Evolutionary conservation across 2,888 invertebrate species (phyloP).

Genomic region (Gastracanthus pulcherrimus): DNA sequence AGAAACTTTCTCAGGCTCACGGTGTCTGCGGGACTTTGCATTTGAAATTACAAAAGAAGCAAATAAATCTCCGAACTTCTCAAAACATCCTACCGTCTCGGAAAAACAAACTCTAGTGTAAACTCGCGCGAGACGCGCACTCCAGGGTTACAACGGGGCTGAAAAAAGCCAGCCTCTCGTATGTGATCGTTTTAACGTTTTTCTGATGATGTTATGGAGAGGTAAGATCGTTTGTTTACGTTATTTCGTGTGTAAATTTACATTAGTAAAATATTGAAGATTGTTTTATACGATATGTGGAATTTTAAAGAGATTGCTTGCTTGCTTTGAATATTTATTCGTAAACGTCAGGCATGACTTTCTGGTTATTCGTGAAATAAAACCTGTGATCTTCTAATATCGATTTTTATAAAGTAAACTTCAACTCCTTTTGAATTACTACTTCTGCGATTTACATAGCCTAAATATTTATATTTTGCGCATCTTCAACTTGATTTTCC

Average conservation of each 20-base stretch:
- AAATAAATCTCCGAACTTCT: constrained; percentile 25
- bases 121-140: neutral
- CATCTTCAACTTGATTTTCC: neutral
- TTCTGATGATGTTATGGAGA: neutral
- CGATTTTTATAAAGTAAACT: no score
- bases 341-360: no score
- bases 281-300: no score
- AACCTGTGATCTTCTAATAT: no score
- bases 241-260: no score
- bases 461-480: neutral
- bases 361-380: no score
- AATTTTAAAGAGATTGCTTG: no score
- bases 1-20: neutral
- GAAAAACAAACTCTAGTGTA: constrained; percentile 14
- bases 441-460: no score
- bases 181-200: neutral
- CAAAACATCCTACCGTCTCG: constrained; percentile 18
- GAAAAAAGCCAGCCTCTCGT: neutral
- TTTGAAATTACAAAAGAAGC: constrained; percentile 19
- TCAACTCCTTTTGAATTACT: no score
- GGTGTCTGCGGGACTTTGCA: neutral
- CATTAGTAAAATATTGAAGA: no score
- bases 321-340: no score
- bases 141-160: neutral
- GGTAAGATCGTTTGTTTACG: neutral